Evolutionary conservation across 2,888 invertebrate species (phyloP).

Genomic region (Timema podura): DNA sequence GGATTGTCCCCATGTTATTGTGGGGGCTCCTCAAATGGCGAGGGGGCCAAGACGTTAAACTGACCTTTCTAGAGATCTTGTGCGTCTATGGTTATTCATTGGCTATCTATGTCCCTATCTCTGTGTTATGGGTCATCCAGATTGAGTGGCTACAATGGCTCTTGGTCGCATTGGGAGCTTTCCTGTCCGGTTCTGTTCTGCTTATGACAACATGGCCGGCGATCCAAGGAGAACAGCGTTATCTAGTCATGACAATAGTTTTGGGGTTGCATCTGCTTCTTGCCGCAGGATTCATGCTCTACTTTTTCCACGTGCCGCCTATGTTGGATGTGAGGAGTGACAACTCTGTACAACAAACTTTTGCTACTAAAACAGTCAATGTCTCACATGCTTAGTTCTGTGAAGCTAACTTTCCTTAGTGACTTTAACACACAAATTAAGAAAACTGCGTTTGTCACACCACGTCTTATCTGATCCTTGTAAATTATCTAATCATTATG

Average conservation of each 20-base stretch:
- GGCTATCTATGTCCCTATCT: conserved; percentile 89
- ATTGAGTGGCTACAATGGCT: conserved; percentile 81
- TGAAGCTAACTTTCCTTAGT: too few relatives aligned
- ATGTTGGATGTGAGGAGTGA: not conserved
- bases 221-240: conserved; percentile 54
- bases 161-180: conserved; percentile 74
- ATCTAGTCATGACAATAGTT: conserved; percentile 62
- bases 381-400: too few relatives aligned
- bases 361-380: too few relatives aligned
- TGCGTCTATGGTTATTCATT: conserved; percentile 95
- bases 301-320: conserved; percentile 61
- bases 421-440: too few relatives aligned
- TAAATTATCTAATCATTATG: too few relatives aligned
- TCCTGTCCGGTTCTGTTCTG: conserved; percentile 81
- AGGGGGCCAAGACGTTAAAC: conserved; percentile 52
- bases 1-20: conserved; percentile 75
- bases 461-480: too few relatives aligned
- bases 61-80: conserved; percentile 77
- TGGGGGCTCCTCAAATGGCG: conserved; percentile 87
- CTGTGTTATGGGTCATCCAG: conserved; percentile 88
- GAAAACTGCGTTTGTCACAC: too few relatives aligned
- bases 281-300: conserved; percentile 82
- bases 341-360: too few relatives aligned
- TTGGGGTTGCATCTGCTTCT: conserved; percentile 73
- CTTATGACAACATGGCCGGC: conserved; percentile 78